phyloP scores from a whole-genome alignment of 2,888 invertebrate genomes.

The Drosophila kambysellisi region DNA sequence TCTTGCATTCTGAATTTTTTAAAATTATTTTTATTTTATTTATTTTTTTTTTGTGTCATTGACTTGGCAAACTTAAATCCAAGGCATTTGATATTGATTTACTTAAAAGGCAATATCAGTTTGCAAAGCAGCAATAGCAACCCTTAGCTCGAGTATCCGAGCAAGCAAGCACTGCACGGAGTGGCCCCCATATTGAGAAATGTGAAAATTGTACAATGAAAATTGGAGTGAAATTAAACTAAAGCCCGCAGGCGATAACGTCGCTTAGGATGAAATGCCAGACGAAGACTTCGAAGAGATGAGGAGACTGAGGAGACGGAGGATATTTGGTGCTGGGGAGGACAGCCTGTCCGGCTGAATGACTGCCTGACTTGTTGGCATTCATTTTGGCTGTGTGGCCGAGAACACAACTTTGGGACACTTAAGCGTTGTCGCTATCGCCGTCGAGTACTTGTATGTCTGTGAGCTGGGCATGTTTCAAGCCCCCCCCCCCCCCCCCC shows the following conservation, averaged over 20 bases:
- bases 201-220: constrained; percentile 79
- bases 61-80: constrained; percentile 75
- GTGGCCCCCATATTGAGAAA: constrained; percentile 62
- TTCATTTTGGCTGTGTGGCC: constrained; percentile 67
- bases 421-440: constrained; percentile 66
- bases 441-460: constrained; percentile 38
- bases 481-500: constrained; percentile 5
- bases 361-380: constrained; percentile 71
- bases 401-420: constrained; percentile 71
- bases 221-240: constrained; percentile 78
- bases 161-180: constrained; percentile 2
- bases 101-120: constrained; percentile 78
- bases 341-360: constrained; percentile 42
- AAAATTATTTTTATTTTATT: background rate
- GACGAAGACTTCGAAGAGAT: background rate
- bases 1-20: constrained; percentile 29
- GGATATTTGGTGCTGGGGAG: background rate
- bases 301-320: constrained; percentile 1
- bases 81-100: constrained; percentile 76
- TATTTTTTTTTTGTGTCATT: constrained; percentile 24
- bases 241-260: constrained; percentile 71
- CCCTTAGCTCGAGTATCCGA: constrained; percentile 48
- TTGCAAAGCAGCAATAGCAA: constrained; percentile 59
- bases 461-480: constrained; percentile 45
- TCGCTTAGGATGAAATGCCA: constrained; percentile 26